These are phyloP conservation scores for Protonibea diacanthus DNA, from an alignment of 2,797 vertebrate genomes.

Conservation along the genomic window DNA sequence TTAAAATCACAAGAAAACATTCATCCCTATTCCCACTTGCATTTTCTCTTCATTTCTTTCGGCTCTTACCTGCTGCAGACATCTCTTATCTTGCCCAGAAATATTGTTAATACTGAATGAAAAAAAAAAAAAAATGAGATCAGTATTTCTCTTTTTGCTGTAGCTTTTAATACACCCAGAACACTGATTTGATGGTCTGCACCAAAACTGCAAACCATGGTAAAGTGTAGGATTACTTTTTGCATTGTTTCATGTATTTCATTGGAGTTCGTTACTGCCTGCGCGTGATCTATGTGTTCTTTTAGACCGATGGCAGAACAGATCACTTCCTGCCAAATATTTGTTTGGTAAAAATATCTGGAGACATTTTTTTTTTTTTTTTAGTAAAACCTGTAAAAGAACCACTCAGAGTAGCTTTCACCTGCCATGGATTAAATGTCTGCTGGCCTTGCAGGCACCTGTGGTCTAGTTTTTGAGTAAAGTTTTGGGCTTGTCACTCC, in stretches of 20 bases:
- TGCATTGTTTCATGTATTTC: neutral
- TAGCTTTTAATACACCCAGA: neutral
- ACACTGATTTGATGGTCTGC: neutral
- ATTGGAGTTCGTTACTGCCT: neutral
- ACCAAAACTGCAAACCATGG: conserved; percentile 8
- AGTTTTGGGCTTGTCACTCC: conserved; percentile 16
- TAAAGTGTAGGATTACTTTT: neutral
- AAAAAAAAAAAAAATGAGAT: neutral
- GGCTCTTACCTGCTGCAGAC: neutral
- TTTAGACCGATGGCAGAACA: neutral
- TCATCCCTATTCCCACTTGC: neutral
- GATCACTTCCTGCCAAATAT: neutral
- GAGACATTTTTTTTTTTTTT: neutral
- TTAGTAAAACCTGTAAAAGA: neutral
- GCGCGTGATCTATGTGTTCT: neutral
- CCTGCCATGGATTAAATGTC: conserved; percentile 17
- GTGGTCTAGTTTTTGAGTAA: conserved; percentile 18
- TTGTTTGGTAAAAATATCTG: neutral
- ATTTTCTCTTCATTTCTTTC: neutral
- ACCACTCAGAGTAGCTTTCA: conserved; percentile 15
- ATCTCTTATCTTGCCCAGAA: neutral
- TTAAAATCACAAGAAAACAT: neutral
- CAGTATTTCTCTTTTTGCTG: neutral
- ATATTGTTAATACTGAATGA: neutral
- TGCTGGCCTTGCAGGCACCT: conserved; percentile 31